These are phyloP conservation scores for Nemurella pictetii DNA, from an alignment of 2,888 invertebrate genomes.

Conservation along the genomic window DNA sequence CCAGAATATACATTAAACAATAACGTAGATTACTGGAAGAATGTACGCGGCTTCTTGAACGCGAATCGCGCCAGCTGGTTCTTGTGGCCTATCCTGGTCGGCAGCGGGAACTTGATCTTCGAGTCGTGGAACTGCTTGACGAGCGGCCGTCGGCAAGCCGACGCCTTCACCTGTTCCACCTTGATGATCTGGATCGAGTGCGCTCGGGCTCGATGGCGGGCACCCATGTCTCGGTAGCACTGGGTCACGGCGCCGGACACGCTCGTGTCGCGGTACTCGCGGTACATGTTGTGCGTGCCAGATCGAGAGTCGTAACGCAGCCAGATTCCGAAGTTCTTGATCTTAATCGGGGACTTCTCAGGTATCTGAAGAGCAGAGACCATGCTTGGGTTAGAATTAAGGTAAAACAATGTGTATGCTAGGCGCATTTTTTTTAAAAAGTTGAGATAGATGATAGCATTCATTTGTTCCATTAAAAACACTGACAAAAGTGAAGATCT, in stretches of 20 bases:
- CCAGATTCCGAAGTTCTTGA: slow-evolving; percentile 99
- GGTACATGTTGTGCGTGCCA: slow-evolving; percentile 99
- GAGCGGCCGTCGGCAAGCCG: slow-evolving; percentile 88
- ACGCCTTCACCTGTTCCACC: slow-evolving; percentile 87
- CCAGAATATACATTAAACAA: slow-evolving; percentile 27
- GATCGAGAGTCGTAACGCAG: slow-evolving; percentile 97
- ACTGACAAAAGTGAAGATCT: no score
- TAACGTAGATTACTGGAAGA: slow-evolving; percentile 61
- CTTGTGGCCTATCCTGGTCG: slow-evolving; percentile 83
- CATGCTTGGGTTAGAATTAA: no score
- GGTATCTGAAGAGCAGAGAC: no score
- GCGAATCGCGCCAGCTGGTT: slow-evolving; percentile 84
- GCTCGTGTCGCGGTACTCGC: slow-evolving; percentile 96
- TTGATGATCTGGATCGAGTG: slow-evolving; percentile 82
- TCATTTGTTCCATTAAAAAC: no score
- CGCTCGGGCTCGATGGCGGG: slow-evolving; percentile 95
- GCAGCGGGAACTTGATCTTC: slow-evolving; percentile 94
- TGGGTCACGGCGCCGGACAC: slow-evolving; percentile 96
- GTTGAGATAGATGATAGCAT: no score
- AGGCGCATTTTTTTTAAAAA: no score
- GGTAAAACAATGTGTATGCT: no score
- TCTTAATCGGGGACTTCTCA: slow-evolving; percentile 89
- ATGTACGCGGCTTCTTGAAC: slow-evolving; percentile 78
- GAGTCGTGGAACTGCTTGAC: slow-evolving; percentile 99
- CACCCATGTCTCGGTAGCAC: slow-evolving; percentile 98